Evolutionary conservation across 2,888 invertebrate genomes (phyloP), one percentile per base, ranked within the genome.

Genomic region (Lordiphosa andalusiaca): DNA sequence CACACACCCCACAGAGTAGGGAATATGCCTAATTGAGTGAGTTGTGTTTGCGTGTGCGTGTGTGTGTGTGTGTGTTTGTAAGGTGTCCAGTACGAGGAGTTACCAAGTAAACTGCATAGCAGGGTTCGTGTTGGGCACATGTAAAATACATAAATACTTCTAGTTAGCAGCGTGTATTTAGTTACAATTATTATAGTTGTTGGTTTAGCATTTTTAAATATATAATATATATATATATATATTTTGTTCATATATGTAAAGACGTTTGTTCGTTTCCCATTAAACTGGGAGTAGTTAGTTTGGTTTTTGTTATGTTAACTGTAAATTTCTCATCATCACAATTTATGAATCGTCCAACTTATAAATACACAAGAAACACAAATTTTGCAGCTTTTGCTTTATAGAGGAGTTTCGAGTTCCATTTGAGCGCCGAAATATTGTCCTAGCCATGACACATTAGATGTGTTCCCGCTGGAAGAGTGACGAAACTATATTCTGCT

Each of bases 271-370:
- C 77, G 82, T 73, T 51, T 84, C 86, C 88, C 89, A 89, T 89
- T 86, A 83, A 89, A 88, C 88, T 89, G 89, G 88, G 88, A 86
- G 82, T 86, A 85, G 86, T 85, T 65, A 86, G 77, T 86, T 87
- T 21, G 35, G 10, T 19, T 46, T 46, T 21, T 48, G 10, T 37
- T 81, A 84, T 77, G 89, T 89, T 89, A 89, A 89, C 89, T 89
- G 88, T 89, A 87, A 88, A 89, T 89, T 89, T 87, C 89, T 88
- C 89, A 89, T 89, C 89, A 89, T 89, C 89, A 89, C 89, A 89
- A 87, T 87, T 89, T 82, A 74, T 82, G 84, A 69, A 74, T 82
- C 67, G 67, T 66, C 77, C 30, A 84, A 78, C 84, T 67, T 69
- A 84, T 71, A 84, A 65, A 64, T 55, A 63, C 66, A 63, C 62